These are phyloP conservation scores for Amblyjoppa fuscipennis DNA, from an alignment of 2,888 invertebrate genomes.

Conservation along the genomic window DNA sequence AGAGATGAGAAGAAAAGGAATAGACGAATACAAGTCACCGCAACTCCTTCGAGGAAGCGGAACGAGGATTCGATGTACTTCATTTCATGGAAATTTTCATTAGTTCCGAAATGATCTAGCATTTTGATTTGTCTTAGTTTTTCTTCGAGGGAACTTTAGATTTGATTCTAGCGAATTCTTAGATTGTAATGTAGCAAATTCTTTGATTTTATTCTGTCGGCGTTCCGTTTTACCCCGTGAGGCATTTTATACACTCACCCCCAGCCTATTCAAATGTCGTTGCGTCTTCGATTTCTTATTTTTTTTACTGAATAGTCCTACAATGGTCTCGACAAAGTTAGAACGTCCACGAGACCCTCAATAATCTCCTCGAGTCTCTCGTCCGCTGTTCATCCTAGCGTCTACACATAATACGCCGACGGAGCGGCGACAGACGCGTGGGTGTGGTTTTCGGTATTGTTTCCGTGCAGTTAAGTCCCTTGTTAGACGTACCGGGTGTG, in stretches of 20 bases:
- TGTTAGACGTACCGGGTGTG: constrained; percentile 60
- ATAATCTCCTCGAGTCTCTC: constrained; percentile 77
- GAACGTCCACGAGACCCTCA: constrained; percentile 67
- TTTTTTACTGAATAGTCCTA: constrained; percentile 24
- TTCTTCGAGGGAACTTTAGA: no score
- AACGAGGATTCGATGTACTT: no score
- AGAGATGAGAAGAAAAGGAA: no score
- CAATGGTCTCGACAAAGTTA: constrained; percentile 46
- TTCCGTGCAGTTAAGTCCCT: constrained; percentile 52
- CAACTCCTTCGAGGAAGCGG: no score
- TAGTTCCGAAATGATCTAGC: no score
- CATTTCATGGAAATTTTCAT: no score
- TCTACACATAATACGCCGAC: constrained; percentile 44
- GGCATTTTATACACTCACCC: not conserved
- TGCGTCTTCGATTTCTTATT: not conserved
- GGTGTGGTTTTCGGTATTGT: constrained; percentile 27
- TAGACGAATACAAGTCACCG: no score
- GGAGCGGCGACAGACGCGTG: constrained; percentile 15
- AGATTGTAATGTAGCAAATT: no score
- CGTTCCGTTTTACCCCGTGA: not conserved
- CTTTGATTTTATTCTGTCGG: not conserved
- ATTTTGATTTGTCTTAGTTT: no score
- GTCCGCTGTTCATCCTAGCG: constrained; percentile 59
- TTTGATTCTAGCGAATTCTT: no score
- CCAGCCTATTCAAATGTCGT: not conserved